These are phyloP conservation scores for Nomada ferruginata DNA, from an alignment of 2,888 invertebrate genomes.

Conservation along the genomic window DNA sequence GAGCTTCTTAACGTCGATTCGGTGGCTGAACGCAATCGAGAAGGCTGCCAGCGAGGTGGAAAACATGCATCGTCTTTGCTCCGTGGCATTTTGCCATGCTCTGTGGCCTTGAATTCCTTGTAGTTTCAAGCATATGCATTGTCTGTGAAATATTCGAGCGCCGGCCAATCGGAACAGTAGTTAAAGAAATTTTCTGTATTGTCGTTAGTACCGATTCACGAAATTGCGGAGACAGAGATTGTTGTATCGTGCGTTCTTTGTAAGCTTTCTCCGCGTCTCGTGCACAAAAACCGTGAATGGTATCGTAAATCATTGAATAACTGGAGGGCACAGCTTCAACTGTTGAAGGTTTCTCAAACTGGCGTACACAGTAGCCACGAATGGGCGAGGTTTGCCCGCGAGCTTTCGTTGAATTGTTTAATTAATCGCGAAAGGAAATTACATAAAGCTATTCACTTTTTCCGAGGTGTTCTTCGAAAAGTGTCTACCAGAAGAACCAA, in stretches of 20 bases:
- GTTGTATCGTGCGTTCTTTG: not conserved
- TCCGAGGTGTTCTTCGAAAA: not conserved
- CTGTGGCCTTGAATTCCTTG: slow-evolving; percentile 5
- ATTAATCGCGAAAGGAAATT: too few species aligned
- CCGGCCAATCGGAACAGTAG: not conserved
- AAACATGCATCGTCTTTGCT: not conserved
- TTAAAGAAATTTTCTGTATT: not conserved
- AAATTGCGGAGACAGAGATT: slow-evolving; percentile 6
- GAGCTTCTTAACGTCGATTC: slow-evolving; percentile 45
- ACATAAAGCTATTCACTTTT: not conserved
- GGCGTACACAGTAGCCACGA: too few species aligned
- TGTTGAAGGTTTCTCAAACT: too few species aligned
- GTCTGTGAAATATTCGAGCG: not conserved
- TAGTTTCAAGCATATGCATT: not conserved
- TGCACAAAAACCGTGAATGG: not conserved
- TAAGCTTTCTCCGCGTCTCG: not conserved
- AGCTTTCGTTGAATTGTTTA: too few species aligned
- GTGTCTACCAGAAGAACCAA: slow-evolving; percentile 14
- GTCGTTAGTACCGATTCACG: not conserved
- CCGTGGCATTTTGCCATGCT: slow-evolving; percentile 36
- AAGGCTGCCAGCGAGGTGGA: slow-evolving; percentile 19
- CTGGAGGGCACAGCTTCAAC: not conserved
- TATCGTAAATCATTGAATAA: not conserved
- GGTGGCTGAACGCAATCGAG: slow-evolving; percentile 21
- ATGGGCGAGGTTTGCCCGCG: too few species aligned